phyloP scores from a whole-genome alignment of 1,140 invertebrate species.

The Diabrotica virgifera region DNA sequence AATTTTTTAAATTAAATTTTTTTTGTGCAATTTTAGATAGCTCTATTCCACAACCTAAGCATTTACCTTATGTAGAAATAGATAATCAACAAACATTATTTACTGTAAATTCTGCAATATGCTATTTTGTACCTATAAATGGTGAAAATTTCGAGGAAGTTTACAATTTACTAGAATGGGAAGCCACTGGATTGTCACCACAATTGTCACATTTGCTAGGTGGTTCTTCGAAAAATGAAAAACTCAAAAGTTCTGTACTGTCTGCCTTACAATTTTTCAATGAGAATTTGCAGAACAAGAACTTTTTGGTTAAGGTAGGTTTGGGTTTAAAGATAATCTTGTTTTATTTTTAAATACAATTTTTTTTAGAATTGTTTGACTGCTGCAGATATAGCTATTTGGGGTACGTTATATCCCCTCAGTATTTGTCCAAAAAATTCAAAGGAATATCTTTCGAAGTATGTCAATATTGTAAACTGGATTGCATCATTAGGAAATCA shows the following conservation, averaged over 20 bases:
- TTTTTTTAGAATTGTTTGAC: conserved; percentile 51
- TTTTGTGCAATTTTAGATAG: conserved; percentile 33
- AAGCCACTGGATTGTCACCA: conserved; percentile 64
- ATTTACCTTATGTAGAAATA: conserved; percentile 54
- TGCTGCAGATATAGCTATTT: conserved; percentile 62
- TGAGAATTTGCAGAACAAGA: conserved; percentile 30
- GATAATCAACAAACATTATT: conserved; percentile 52
- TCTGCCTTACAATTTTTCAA: conserved; percentile 51
- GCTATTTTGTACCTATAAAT: conserved; percentile 51
- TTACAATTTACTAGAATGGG: conserved; percentile 74
- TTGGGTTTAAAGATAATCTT: neutral
- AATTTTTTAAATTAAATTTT: neutral
- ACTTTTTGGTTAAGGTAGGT: conserved; percentile 32
- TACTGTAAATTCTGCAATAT: conserved; percentile 56
- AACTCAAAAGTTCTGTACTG: conserved; percentile 51
- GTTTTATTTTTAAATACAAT: neutral
- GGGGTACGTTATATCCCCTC: conserved; percentile 63
- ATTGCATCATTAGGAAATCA: conserved; percentile 50
- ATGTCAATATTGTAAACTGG: conserved; percentile 47
- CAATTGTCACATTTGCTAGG: conserved; percentile 50
- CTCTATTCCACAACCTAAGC: conserved; percentile 40
- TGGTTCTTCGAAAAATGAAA: conserved; percentile 50
- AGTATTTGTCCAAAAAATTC: conserved; percentile 46
- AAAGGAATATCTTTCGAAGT: conserved; percentile 26
- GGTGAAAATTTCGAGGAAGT: conserved; percentile 47